Base-by-base conservation (phyloP, 2,888 invertebrate species). In the Trachelus iudaicus region DNA sequence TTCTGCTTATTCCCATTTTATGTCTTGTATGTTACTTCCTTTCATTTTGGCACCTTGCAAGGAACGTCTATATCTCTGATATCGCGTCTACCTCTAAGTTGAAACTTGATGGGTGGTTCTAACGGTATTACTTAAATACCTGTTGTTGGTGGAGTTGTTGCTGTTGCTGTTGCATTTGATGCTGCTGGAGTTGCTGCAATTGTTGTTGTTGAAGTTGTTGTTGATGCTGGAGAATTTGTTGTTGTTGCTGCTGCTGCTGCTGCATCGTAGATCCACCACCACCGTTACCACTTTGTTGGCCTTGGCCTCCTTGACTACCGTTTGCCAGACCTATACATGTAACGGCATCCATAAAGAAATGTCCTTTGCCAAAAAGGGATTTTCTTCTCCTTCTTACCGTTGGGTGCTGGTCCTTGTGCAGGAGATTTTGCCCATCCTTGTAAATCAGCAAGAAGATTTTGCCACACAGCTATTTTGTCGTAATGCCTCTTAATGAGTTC, bases 391-490 rank as follows among this genome's bases (percentile, higher is more conserved):
- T 69, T 34, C 78, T 87, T 85, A 91, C 91, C 91, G 83, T 90
- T 91, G 40, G 91, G 90, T 3, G 90, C 89, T 81, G 91, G 88
- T 75, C 92, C 92, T 82, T 92, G 92, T 12, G 91, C 92, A 0
- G 92, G 92, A 13, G 92, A 92, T 76, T 92, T 92, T 0, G 92
- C 92, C 92, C 92, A 92, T 33, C 92, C 92, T 83, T 96, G 95
- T 80, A 96, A 92, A 90, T 97, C 97, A 0, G 96, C 95, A 15
- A 98, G 92, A 79, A 98, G 93, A 84, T 94, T 95, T 92, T 98
- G 98, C 98, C 98, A 98, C 77, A 96, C 95, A 40, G 95, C 95
- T 76, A 98, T 95, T 90, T 98, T 97, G 82, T 98, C 98, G 87
- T 97, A 96, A 88, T 98, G 98, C 78, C 97, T 94, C 85, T 97